Base-by-base conservation (phyloP, 2,888 invertebrate species). In the Pemphredon lugubris region DNA sequence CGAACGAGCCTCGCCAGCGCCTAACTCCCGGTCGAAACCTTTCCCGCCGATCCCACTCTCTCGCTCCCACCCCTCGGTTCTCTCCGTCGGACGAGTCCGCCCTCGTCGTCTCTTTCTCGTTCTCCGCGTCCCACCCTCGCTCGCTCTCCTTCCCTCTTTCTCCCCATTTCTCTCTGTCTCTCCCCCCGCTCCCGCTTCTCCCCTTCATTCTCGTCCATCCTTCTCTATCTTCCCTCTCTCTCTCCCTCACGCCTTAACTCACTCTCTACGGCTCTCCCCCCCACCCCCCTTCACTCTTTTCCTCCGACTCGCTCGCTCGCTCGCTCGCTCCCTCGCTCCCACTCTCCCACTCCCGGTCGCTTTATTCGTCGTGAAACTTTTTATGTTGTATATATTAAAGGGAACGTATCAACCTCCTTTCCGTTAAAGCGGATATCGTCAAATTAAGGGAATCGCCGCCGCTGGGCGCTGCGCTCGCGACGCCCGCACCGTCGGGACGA, bases 361-460 rank as follows among this genome's bases (percentile, higher is more conserved):
- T 85, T 85, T 87, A 87, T 87, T 87, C 87, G 87, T 86, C 87
- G 84, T 86, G 86, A 87, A 87, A 87, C 87, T 87, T 87, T 87
- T 87, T 87, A 87, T 84, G 87, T 84, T 86, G 87, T 86, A 85
- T 86, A 87, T 86, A 87, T 87, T 87, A 87, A 87, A 87, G 87
- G 84, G 87, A 85, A 86, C 79, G 83, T 84, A 86, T 84, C 86
- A 83, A 83, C 76, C 81, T 80, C 76, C 76, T 81, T 83, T 83
- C 82, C 79, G 81, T 87, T 87, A 75, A 87, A 87, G 87, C 81
- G 78, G 86, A 87, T 85, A 81, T 77, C 73, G 77, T 82, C 81
- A 86, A 87, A 86, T 87, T 87, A 87, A 86, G 77, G 78, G 73
- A 66, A 74, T 67, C 60, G 61, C 40, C 45, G 60, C 37, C 44